A percentile compares a stretch with the other conserved stretches of the same genome.
These are phyloP conservation scores for Cherax destructor DNA, from an alignment of 1,140 invertebrate species.

Conservation along the genomic window DNA sequence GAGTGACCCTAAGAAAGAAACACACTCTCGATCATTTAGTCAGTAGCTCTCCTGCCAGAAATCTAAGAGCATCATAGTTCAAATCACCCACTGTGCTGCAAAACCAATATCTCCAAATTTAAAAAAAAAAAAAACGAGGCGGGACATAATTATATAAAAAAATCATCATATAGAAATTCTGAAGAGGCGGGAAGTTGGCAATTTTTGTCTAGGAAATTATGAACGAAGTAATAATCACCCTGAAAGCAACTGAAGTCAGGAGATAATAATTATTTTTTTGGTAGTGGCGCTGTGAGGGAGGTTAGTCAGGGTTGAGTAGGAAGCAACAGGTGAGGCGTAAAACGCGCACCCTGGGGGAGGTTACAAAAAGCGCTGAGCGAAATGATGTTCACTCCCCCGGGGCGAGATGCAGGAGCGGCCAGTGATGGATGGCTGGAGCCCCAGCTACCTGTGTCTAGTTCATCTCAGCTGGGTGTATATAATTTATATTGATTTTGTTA, in stretches of 20 bases:
- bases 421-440: neutral
- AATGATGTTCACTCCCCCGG: neutral
- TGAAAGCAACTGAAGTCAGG: too few species aligned
- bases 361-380: neutral
- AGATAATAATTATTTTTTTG: neutral
- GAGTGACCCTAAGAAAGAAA: too few species aligned
- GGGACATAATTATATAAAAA: too few species aligned
- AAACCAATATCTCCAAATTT: too few species aligned
- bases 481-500: too few species aligned
- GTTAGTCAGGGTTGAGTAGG: neutral
- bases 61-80: too few species aligned
- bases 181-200: neutral
- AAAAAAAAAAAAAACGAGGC: too few species aligned
- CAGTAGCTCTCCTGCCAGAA: too few species aligned
- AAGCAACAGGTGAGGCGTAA: neutral
- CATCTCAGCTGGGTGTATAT: too few species aligned
- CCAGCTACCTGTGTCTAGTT: too few species aligned
- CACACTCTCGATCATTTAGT: too few species aligned
- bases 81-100: too few species aligned
- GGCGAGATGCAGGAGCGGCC: neutral
- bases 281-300: neutral
- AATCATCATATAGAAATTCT: neutral
- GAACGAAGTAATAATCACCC: neutral
- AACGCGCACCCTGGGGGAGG: neutral
- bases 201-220: neutral